A percentile compares a stretch with the other conserved stretches of the same genome.
Evolutionary conservation across 2,888 invertebrate species (phyloP).

Genomic region (Cactoblastis cactorum): DNA sequence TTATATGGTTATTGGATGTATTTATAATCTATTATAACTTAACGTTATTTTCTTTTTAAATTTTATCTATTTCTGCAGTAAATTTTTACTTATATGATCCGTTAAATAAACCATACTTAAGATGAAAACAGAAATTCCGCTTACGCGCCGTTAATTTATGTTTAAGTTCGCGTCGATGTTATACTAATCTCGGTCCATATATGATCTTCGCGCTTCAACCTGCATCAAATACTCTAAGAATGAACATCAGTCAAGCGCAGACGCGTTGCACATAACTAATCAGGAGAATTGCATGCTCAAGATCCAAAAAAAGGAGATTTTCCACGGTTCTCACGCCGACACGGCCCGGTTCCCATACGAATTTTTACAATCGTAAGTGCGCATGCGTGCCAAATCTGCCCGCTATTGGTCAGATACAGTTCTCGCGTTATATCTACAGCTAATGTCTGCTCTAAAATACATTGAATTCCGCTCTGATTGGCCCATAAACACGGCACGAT

Average conservation of each 20-base stretch:
- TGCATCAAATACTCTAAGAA: conserved; percentile 11
- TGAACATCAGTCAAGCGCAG: conserved; percentile 25
- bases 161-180: not conserved
- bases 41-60: no score
- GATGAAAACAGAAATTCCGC: not conserved
- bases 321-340: conserved; percentile 61
- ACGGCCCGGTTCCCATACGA: conserved; percentile 67
- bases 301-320: conserved; percentile 52
- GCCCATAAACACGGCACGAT: conserved; percentile 41
- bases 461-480: conserved; percentile 52
- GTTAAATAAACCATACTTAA: not conserved
- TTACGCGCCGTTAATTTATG: no score
- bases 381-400: conserved; percentile 58
- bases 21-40: no score
- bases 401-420: conserved; percentile 51
- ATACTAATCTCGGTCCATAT: conserved; percentile 12
- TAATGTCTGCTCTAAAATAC: conserved; percentile 48
- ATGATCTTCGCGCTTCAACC: not conserved
- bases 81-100: not conserved
- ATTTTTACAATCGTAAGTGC: conserved; percentile 48
- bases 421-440: conserved; percentile 40
- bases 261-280: conserved; percentile 41
- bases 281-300: conserved; percentile 16
- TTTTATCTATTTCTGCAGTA: no score
- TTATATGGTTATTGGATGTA: no score